Conservation (phyloP, 1,140 invertebrate species). For the Brachionus rotundiformis region DNA sequence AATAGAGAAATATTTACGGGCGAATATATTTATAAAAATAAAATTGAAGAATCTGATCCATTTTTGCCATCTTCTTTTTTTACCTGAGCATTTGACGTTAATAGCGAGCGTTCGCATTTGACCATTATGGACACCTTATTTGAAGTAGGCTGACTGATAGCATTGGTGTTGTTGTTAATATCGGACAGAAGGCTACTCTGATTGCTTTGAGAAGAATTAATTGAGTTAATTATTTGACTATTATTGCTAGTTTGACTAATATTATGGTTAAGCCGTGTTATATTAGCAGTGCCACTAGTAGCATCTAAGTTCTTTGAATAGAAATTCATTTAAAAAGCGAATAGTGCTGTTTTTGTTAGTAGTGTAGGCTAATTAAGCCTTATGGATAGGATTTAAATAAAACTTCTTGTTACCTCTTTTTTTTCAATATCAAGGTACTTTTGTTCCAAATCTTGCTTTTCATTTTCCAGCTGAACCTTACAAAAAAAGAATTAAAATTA, state of each 20-base stretch:
- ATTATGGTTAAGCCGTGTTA: constrained; percentile 25
- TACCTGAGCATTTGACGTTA: neutral
- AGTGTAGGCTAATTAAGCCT: neutral
- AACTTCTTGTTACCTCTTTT: constrained; percentile 24
- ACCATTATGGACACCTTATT: constrained; percentile 36
- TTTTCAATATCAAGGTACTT: constrained; percentile 34
- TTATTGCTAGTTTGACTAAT: constrained; percentile 14
- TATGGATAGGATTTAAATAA: neutral
- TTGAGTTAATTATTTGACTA: constrained; percentile 31
- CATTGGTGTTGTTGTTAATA: neutral
- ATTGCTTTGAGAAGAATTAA: constrained; percentile 18
- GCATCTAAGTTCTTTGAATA: constrained; percentile 29
- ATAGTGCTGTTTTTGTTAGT: neutral
- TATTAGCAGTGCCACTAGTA: constrained; percentile 38
- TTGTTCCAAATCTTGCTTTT: constrained; percentile 42
- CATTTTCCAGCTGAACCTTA: constrained; percentile 25
- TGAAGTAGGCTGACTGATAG: neutral
- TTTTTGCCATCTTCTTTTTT: constrained; percentile 32
- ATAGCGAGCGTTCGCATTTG: constrained; percentile 1
- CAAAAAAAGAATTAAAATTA: neutral
- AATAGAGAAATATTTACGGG: constrained; percentile 14
- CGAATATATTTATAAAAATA: constrained; percentile 42
- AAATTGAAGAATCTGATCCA: constrained; percentile 19
- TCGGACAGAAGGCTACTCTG: neutral
- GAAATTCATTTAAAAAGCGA: neutral